phyloP scores from a whole-genome alignment of 2,113 vertebrate species.

The Etheostoma spectabile region DNA sequence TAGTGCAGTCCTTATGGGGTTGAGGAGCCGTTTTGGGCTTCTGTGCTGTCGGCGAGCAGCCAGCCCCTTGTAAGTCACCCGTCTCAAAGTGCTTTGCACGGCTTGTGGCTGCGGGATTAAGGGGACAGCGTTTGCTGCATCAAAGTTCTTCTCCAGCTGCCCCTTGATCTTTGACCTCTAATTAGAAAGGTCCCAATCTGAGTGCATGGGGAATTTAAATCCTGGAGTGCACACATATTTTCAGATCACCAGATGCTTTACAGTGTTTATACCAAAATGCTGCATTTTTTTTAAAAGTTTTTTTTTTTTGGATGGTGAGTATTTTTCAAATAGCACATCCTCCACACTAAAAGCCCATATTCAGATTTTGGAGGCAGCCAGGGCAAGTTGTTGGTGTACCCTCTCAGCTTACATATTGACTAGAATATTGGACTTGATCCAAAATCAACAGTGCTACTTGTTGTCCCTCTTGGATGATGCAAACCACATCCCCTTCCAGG shows the following conservation, averaged over 20 bases:
- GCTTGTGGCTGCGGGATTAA: conserved; percentile 77
- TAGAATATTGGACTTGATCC: conserved; percentile 33
- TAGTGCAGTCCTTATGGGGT: conserved; percentile 83
- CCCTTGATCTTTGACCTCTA: conserved; percentile 22
- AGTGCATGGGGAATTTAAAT: conserved; percentile 6
- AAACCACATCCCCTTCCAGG: not conserved
- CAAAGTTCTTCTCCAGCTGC: conserved; percentile 14
- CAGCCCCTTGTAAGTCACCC: conserved; percentile 81
- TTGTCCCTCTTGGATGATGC: conserved; percentile 27
- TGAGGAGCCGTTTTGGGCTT: conserved; percentile 82
- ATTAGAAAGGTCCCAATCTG: not conserved
- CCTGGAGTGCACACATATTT: not conserved
- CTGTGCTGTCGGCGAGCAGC: conserved; percentile 78
- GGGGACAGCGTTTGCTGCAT: conserved; percentile 12
- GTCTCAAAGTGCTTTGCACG: conserved; percentile 81
- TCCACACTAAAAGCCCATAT: not conserved
- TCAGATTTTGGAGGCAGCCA: conserved; percentile 23
- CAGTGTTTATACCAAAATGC: not conserved
- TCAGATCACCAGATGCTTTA: not conserved
- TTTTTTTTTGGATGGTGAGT: not conserved
- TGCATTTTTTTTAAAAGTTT: not conserved
- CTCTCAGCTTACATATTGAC: conserved; percentile 27
- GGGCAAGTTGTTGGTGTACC: conserved; percentile 39
- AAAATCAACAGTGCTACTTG: conserved; percentile 45
- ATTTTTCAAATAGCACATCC: conserved; percentile 2